Conservation (phyloP, 2,888 invertebrate species). For the Drosophila niveifrons region DNA sequence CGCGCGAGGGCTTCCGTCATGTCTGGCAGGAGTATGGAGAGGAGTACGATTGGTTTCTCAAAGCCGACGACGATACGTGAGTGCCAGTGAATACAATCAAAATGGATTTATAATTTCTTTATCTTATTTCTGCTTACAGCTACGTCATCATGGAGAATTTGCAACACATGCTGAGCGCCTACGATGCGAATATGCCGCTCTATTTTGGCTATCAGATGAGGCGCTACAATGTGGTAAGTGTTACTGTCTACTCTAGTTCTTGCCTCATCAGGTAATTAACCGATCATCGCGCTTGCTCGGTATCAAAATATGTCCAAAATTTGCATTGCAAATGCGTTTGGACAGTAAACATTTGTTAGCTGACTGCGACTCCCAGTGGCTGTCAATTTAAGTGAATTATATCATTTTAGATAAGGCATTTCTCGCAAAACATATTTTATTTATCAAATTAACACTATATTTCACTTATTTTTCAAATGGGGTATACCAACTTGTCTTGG, state of each 20-base stretch:
- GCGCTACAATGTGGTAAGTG: constrained; percentile 78
- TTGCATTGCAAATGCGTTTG: constrained; percentile 46
- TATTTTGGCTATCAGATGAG: constrained; percentile 94
- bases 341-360: constrained; percentile 19
- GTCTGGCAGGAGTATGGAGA: constrained; percentile 92
- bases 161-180: constrained; percentile 92
- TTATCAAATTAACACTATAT: constrained; percentile 16
- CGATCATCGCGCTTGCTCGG: constrained; percentile 16
- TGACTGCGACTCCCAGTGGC: constrained; percentile 2
- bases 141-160: constrained; percentile 98
- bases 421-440: constrained; percentile 15
- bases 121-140: constrained; percentile 85
- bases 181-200: constrained; percentile 90
- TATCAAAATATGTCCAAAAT: constrained; percentile 25
- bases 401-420: neutral
- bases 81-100: constrained; percentile 78
- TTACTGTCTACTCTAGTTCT: neutral
- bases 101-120: neutral
- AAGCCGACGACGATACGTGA: constrained; percentile 99
- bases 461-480: neutral
- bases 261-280: constrained; percentile 17
- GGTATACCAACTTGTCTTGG: neutral
- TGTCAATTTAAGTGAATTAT: constrained; percentile 34
- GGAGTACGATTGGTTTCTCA: constrained; percentile 98
- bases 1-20: constrained; percentile 95